These are phyloP conservation scores for Lycocorax pyrrhopterus DNA, from an alignment of 2,113 vertebrate genomes.

Conservation along the genomic window DNA sequence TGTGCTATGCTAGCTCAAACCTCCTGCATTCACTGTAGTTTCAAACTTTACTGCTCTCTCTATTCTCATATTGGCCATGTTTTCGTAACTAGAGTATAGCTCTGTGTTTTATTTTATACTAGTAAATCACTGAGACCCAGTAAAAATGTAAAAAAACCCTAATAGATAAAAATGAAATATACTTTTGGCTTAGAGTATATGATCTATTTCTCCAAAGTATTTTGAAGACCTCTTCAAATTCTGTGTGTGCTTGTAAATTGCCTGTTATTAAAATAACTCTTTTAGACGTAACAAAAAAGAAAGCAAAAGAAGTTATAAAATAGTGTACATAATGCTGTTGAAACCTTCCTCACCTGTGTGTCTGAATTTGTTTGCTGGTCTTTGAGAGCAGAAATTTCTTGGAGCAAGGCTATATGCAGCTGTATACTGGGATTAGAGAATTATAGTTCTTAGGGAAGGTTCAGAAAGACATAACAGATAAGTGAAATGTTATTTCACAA, in stretches of 20 bases:
- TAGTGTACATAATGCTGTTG: not conserved
- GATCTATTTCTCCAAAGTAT: not conserved
- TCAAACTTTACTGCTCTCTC: not conserved
- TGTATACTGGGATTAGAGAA: not conserved
- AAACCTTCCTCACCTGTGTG: not conserved
- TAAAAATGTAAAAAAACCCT: not conserved
- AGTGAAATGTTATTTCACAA: slow-evolving; percentile 59
- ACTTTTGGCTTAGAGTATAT: not conserved
- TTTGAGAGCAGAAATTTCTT: not conserved
- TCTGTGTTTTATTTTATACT: not conserved
- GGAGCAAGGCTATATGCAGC: not conserved
- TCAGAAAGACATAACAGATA: slow-evolving; percentile 45
- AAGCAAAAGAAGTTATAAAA: not conserved
- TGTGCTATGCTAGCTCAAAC: not conserved
- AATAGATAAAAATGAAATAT: not conserved
- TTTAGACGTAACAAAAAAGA: not conserved
- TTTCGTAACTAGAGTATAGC: not conserved
- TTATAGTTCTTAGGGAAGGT: not conserved
- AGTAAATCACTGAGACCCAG: not conserved
- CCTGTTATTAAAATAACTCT: not conserved
- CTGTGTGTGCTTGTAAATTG: not conserved
- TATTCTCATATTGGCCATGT: not conserved
- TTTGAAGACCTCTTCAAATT: slow-evolving; percentile 28
- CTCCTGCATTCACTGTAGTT: not conserved
- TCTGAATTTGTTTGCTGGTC: not conserved